Evolutionary conservation across 2,888 invertebrate genomes (phyloP).

Genomic region (Aleiodes testaceus): DNA sequence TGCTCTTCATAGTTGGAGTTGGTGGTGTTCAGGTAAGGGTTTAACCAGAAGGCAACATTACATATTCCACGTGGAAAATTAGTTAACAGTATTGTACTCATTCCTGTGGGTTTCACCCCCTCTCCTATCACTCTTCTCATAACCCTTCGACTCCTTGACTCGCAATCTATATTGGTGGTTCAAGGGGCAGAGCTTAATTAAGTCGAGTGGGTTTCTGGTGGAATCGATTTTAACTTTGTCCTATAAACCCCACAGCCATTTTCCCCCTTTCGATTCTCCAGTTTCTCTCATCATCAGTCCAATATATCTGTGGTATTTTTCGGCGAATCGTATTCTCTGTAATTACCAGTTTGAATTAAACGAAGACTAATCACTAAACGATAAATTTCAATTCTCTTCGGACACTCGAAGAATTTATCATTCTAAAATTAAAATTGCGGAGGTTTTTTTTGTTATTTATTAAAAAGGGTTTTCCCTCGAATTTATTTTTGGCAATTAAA

Average conservation of each 20-base stretch:
- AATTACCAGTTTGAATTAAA: conserved; percentile 9
- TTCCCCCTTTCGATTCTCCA: background rate
- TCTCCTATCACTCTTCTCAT: background rate
- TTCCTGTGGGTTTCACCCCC: conserved; percentile 14
- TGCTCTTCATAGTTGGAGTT: conserved; percentile 80
- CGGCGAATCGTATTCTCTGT: background rate
- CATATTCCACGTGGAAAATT: conserved; percentile 8
- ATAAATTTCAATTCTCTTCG: conserved; percentile 37
- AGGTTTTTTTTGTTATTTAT: too few relatives aligned
- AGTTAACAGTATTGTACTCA: conserved; percentile 23
- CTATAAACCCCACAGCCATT: background rate
- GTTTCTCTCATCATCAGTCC: background rate
- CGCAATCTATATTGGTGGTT: background rate
- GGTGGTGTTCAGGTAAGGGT: conserved; percentile 79
- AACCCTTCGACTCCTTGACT: conserved; percentile 11
- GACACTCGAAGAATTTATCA: conserved; percentile 7
- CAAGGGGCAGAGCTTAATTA: conserved; percentile 17
- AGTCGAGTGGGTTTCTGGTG: conserved; percentile 20
- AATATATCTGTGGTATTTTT: background rate
- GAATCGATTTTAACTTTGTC: conserved; percentile 21
- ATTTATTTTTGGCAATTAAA: too few relatives aligned
- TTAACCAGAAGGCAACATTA: background rate
- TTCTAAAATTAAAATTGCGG: too few relatives aligned
- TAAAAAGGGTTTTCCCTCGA: too few relatives aligned
- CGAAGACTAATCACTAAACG: conserved; percentile 17